Conservation (phyloP, 2,888 invertebrate species). For the Macroteleia sp. region DNA sequence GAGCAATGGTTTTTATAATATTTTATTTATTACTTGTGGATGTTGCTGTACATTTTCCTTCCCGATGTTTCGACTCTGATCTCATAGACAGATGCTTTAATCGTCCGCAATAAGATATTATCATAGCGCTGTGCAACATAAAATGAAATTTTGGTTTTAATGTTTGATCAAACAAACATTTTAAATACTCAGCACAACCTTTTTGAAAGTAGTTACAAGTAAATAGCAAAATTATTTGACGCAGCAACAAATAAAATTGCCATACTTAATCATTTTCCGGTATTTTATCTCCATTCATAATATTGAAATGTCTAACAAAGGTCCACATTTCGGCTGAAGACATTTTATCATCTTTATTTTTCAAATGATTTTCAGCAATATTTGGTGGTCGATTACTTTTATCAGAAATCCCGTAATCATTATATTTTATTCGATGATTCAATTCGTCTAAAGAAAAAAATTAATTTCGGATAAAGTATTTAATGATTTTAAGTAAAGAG, state of each 20-base stretch:
- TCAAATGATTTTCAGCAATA: constrained; percentile 26
- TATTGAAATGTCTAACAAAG: constrained; percentile 53
- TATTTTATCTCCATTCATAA: constrained; percentile 52
- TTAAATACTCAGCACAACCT: constrained; percentile 21
- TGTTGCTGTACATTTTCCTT: constrained; percentile 11
- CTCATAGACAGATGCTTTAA: constrained; percentile 32
- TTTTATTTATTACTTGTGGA: constrained; percentile 27
- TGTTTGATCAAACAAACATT: constrained; percentile 31
- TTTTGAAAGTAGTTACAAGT: constrained; percentile 23
- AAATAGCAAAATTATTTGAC: constrained; percentile 39
- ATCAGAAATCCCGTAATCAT: constrained; percentile 37
- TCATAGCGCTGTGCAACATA: constrained; percentile 16
- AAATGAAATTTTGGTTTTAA: constrained; percentile 45
- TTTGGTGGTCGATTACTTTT: constrained; percentile 34
- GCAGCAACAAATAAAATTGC: constrained; percentile 43
- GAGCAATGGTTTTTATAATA: constrained; percentile 8
- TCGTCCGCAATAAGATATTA: constrained; percentile 14
- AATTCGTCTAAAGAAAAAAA: constrained; percentile 47
- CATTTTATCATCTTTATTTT: constrained; percentile 42
- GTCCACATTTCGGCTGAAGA: constrained; percentile 55
- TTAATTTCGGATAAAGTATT: constrained; percentile 21
- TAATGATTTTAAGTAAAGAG: constrained; percentile 42
- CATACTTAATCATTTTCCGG: constrained; percentile 47
- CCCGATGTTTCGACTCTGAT: constrained; percentile 35
- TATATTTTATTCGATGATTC: constrained; percentile 36